Conservation (phyloP, 2,888 invertebrate species). For the Yponomeuta evonymella region DNA sequence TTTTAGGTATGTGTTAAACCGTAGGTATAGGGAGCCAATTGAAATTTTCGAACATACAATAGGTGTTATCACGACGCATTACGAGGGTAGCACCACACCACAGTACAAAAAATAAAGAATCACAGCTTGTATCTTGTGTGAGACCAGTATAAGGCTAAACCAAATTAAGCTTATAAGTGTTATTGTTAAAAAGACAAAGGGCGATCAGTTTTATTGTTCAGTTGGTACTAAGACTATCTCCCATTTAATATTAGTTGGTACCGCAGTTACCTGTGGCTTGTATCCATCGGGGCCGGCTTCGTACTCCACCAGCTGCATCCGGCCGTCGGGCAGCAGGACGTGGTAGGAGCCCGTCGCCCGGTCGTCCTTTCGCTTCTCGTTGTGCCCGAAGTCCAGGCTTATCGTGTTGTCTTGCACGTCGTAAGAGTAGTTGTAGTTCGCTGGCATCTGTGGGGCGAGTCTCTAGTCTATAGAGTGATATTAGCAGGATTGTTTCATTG, state of each 20-base stretch:
- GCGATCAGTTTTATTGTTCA: too few relatives aligned
- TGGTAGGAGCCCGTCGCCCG: slow-evolving; percentile 79
- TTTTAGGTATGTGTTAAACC: too few relatives aligned
- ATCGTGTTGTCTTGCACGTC: slow-evolving; percentile 77
- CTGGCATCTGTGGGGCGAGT: slow-evolving; percentile 63
- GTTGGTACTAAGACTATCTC: too few relatives aligned
- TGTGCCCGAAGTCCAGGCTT: slow-evolving; percentile 79
- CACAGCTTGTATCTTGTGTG: too few relatives aligned
- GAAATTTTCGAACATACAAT: too few relatives aligned
- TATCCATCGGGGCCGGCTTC: slow-evolving; percentile 79
- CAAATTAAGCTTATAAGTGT: too few relatives aligned
- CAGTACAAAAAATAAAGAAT: too few relatives aligned
- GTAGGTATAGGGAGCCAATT: too few relatives aligned
- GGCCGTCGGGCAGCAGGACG: slow-evolving; percentile 79
- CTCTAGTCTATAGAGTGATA: neutral
- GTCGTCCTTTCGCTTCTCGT: slow-evolving; percentile 79
- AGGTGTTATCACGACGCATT: too few relatives aligned
- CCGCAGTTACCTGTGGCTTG: slow-evolving; percentile 69
- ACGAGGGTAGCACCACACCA: too few relatives aligned
- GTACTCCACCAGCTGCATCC: slow-evolving; percentile 79
- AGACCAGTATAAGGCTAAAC: too few relatives aligned
- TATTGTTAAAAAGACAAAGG: too few relatives aligned
- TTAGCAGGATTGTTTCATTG: neutral
- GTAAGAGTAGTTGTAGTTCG: slow-evolving; percentile 80
- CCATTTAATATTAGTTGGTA: neutral